Evolutionary conservation across 2,113 vertebrate species (phyloP).

Genomic region (Gobio gobio): DNA sequence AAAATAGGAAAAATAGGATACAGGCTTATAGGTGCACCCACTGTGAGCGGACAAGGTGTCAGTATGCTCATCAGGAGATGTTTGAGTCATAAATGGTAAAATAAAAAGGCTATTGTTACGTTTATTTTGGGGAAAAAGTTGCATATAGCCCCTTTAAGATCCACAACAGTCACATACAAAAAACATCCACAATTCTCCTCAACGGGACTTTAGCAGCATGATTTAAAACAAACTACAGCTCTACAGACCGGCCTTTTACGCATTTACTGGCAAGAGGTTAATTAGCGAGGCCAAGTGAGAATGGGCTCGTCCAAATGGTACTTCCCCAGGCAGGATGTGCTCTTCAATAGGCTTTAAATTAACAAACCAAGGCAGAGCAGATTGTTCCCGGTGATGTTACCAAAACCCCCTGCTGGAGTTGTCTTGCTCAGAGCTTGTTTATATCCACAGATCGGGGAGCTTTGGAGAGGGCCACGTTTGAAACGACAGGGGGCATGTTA

Average conservation of each 20-base stretch:
- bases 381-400: slow-evolving; percentile 39
- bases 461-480: slow-evolving; percentile 18
- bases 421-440: slow-evolving; percentile 32
- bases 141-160: no score
- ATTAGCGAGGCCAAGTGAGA: slow-evolving; percentile 46
- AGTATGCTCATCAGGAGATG: no score
- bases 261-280: slow-evolving; percentile 57
- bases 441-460: slow-evolving; percentile 30
- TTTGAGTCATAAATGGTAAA: no score
- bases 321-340: slow-evolving; percentile 45
- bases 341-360: slow-evolving; percentile 58
- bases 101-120: no score
- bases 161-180: slow-evolving; percentile 3
- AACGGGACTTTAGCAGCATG: slow-evolving; percentile 46
- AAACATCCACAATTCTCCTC: not conserved
- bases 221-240: slow-evolving; percentile 55
- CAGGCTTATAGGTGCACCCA: no score
- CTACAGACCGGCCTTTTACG: slow-evolving; percentile 37
- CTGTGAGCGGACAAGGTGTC: no score
- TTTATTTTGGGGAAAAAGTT: no score
- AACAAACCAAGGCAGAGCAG: slow-evolving; percentile 40
- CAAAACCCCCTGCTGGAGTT: slow-evolving; percentile 38
- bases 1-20: no score
- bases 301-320: slow-evolving; percentile 53
- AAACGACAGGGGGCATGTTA: slow-evolving; percentile 20